These are phyloP conservation scores for Ophraella communa DNA, from an alignment of 2,888 invertebrate species.

Conservation along the genomic window DNA sequence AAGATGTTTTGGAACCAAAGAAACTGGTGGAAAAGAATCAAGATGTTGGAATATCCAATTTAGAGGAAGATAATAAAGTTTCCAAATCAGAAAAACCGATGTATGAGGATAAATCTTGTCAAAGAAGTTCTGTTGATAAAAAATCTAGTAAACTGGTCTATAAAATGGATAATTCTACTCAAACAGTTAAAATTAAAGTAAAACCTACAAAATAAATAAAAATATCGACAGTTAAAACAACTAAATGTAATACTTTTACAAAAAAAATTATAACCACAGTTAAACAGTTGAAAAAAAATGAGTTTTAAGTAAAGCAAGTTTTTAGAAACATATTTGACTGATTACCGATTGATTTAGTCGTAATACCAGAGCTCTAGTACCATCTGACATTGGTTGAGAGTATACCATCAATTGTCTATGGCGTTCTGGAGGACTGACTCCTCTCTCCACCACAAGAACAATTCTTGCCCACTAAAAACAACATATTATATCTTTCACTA, in stretches of 20 bases:
- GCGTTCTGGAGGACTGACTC: constrained; percentile 89
- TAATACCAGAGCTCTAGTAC: constrained; percentile 83
- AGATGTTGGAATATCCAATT: background rate
- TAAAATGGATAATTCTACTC: background rate
- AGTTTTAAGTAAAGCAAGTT: too few relatives aligned
- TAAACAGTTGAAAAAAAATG: too few relatives aligned
- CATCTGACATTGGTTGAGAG: constrained; percentile 93
- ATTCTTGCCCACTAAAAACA: constrained; percentile 93
- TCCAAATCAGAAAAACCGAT: too few relatives aligned
- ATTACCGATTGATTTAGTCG: constrained; percentile 86
- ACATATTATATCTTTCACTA: constrained; percentile 2
- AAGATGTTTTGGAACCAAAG: background rate
- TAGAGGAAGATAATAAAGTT: background rate
- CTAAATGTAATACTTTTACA: too few relatives aligned
- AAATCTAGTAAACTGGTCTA: too few relatives aligned
- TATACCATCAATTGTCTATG: constrained; percentile 86
- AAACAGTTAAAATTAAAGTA: background rate
- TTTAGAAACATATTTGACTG: too few relatives aligned
- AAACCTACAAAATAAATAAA: background rate
- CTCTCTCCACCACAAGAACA: constrained; percentile 94
- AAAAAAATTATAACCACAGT: too few relatives aligned
- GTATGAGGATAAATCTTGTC: background rate
- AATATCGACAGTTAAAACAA: too few relatives aligned
- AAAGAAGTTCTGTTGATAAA: background rate
- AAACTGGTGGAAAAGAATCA: background rate